Percentiles rank a stretch among this genome's conserved stretches.
These are phyloP conservation scores for Axinella damicornis DNA, from an alignment of 37 sponge, comb jelly and placozoan species.

Conservation along the genomic window DNA sequence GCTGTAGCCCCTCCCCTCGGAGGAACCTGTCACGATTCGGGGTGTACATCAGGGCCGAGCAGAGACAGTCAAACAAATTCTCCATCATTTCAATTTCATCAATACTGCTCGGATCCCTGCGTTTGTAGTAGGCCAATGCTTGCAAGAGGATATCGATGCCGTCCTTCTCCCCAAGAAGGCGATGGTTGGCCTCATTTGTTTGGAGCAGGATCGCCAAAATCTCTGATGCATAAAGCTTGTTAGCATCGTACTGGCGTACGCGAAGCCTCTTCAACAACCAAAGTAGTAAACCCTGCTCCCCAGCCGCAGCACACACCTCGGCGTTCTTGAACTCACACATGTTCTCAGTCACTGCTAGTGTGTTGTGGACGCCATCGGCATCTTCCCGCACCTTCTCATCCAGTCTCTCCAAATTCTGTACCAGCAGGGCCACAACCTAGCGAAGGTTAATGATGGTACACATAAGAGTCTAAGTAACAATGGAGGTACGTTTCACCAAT, in stretches of 20 bases:
- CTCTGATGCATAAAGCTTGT: constrained; percentile 95
- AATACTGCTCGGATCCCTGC: constrained; percentile 77
- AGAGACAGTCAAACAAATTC: constrained; percentile 98
- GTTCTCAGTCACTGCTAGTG: constrained; percentile 94
- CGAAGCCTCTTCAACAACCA: constrained; percentile 93
- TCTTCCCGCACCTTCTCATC: constrained; percentile 95
- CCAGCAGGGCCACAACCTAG: constrained; percentile 85
- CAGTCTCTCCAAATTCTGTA: constrained; percentile 84
- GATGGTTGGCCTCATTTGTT: constrained; percentile 78
- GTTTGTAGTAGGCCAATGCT: constrained; percentile 94
- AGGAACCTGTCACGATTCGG: constrained; percentile 93
- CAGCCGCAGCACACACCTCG: constrained; percentile 71
- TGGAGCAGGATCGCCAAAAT: constrained; percentile 95
- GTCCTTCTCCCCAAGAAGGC: constrained; percentile 83
- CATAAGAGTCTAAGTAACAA: no score
- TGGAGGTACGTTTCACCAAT: no score
- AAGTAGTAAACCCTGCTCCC: constrained; percentile 87
- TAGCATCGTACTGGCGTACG: constrained; percentile 86
- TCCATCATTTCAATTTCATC: constrained; percentile 98
- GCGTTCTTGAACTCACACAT: constrained; percentile 83
- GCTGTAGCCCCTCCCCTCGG: constrained; percentile 96
- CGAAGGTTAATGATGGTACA: not conserved
- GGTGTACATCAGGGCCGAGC: constrained; percentile 82
- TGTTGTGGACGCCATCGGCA: constrained; percentile 94
- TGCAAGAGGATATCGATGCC: constrained; percentile 96